These are phyloP conservation scores for Poecilia latipinna DNA, from an alignment of 2,113 vertebrate species.

Conservation along the genomic window DNA sequence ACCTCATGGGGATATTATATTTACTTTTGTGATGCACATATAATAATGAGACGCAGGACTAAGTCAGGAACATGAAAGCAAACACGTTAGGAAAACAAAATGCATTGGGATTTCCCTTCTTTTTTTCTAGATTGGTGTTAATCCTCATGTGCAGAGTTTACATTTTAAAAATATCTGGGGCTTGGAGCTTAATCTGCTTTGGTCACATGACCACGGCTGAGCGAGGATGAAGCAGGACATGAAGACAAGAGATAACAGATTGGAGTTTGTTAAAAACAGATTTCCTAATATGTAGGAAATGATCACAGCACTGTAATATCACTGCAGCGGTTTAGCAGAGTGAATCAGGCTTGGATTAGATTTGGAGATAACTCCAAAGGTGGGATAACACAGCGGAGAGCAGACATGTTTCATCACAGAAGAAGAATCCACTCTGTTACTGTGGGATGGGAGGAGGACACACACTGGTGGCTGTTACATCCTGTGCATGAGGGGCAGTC, in stretches of 20 bases:
- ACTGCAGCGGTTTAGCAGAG: conserved; percentile 35
- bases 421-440: conserved; percentile 15
- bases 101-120: background rate
- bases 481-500: conserved; percentile 30
- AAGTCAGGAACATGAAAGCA: background rate
- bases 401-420: conserved; percentile 10
- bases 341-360: conserved; percentile 19
- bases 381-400: background rate
- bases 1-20: background rate
- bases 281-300: background rate
- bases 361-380: conserved; percentile 12
- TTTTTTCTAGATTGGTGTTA: background rate
- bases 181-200: background rate
- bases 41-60: background rate
- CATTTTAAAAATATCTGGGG: background rate
- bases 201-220: background rate
- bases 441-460: background rate
- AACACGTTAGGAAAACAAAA: background rate
- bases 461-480: conserved; percentile 40
- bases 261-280: conserved; percentile 25
- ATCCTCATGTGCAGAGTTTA: background rate
- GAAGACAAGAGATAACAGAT: background rate
- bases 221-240: background rate
- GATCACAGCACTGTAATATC: conserved; percentile 27
- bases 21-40: background rate